A percentile compares a stretch with the other conserved stretches of the same genome.
phyloP scores from a whole-genome alignment of 1,140 invertebrate genomes.

The Drosophila suzukii region DNA sequence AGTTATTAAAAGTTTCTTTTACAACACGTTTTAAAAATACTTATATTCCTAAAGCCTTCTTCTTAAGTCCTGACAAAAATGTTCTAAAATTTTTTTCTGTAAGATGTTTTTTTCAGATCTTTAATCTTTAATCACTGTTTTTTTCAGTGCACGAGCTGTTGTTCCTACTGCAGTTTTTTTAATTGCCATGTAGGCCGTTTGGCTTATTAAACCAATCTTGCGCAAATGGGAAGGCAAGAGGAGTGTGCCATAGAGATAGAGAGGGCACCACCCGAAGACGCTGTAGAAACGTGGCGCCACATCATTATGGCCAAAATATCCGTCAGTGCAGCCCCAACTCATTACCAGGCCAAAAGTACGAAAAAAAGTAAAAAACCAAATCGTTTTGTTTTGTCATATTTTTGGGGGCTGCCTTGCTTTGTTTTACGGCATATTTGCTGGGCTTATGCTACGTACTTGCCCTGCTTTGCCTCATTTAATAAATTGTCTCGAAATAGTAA shows the following conservation, averaged over 20 bases:
- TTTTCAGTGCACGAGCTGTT: constrained; percentile 7
- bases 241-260: not conserved
- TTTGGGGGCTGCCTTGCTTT: constrained; percentile 39
- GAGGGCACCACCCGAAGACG: constrained; percentile 22
- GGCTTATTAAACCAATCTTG: constrained; percentile 71
- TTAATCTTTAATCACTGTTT: no score
- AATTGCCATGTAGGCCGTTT: constrained; percentile 78
- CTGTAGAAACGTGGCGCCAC: constrained; percentile 60
- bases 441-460: constrained; percentile 48
- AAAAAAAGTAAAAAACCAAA: constrained; percentile 10
- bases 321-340: constrained; percentile 44
- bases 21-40: no score
- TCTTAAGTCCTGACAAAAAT: no score
- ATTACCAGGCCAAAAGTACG: constrained; percentile 47
- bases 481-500: constrained; percentile 79
- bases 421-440: constrained; percentile 52
- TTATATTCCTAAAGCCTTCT: no score
- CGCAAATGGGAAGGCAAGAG: constrained; percentile 42
- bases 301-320: constrained; percentile 53
- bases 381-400: constrained; percentile 53
- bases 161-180: constrained; percentile 44
- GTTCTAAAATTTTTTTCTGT: not conserved
- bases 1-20: no score
- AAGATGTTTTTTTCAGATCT: not conserved
- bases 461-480: constrained; percentile 76